Evolutionary conservation across 2,113 vertebrate genomes (phyloP), one percentile per base, ranked within the genome.

Genomic region (Lepus timidus): DNA sequence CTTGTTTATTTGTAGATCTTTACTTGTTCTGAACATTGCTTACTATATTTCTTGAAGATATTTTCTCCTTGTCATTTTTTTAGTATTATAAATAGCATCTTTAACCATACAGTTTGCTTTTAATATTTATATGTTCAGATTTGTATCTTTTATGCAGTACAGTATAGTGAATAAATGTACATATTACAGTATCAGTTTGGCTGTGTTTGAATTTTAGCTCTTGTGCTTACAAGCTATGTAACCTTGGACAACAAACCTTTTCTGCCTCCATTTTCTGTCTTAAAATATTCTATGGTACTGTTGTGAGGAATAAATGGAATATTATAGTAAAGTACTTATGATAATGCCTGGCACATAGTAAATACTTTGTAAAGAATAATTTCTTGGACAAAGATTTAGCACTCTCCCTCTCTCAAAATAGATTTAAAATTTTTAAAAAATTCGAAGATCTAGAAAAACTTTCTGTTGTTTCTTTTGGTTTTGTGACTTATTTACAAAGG

Each of bases 291-390:
- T 44, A 31, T n/a, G 12, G 9, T 70, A 74, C 67, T 84, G 7
- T 88, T 91, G 36, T 88, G 36, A 92, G 58, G 22, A 88, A 64
- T 12, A 84, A 91, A 84, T 78, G 19, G 82, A 62, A 83, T 87
- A 33, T 74, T 36, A 80, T 0, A 68, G 9, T 71, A 90, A 90
- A 65, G 51, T 20, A 81, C 27, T 80, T 80, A 92, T 51, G 33
- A 51, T 75, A 87, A 71, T 85, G 55, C 12, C 19, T 86, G 61
- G 1, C 13, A n/a, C 14, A 75, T 62, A 61, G 49, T 65, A 80
- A 84, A 55, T 78, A 44, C 29, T 74, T 22, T 36, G 33, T 87
- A 88, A 67, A 78, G 55, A 70, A 12, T 75, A 81, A 62, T 23
- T 92, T 31, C 39, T 84, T 12, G 55, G 13, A 3, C 13, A 58